Evolutionary conservation across 2,888 invertebrate genomes (phyloP).

Genomic region (Tenthredo scrophulariae): DNA sequence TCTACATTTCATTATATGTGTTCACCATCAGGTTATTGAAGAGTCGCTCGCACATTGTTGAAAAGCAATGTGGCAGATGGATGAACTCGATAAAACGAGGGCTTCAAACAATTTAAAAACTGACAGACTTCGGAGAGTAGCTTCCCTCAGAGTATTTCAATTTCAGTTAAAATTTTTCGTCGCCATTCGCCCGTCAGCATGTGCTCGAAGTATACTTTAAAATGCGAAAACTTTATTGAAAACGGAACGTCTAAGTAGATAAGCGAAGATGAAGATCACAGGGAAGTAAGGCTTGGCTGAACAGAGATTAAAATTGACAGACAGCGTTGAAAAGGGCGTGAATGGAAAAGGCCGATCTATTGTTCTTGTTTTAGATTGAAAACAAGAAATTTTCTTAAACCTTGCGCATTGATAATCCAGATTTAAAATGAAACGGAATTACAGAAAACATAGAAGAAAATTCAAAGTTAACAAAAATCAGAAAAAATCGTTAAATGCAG

Average conservation of each 20-base stretch:
- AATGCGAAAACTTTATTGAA: slow-evolving; percentile 19
- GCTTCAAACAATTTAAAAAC: slow-evolving; percentile 20
- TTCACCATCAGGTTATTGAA: not conserved
- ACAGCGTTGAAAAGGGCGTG: not conserved
- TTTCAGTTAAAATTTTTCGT: slow-evolving; percentile 11
- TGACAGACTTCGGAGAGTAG: not conserved
- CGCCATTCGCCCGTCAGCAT: not conserved
- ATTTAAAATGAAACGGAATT: not conserved
- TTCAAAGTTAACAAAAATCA: slow-evolving; percentile 4
- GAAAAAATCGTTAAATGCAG: not conserved
- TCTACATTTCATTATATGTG: not conserved
- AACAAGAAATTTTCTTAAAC: not conserved
- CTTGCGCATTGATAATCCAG: not conserved
- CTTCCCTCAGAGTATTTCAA: slow-evolving; percentile 5
- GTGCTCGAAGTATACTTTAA: not conserved
- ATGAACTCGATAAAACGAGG: not conserved
- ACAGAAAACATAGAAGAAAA: not conserved
- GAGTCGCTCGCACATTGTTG: not conserved
- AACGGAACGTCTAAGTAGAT: not conserved
- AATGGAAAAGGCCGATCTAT: not conserved
- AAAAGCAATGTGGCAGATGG: slow-evolving; percentile 15
- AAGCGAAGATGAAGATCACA: not conserved
- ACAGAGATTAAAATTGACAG: not conserved
- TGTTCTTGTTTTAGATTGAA: not conserved
- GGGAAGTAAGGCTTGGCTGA: slow-evolving; percentile 2